phyloP scores from a whole-genome alignment of 2,113 vertebrate genomes.

The Phoxinus phoxinus region DNA sequence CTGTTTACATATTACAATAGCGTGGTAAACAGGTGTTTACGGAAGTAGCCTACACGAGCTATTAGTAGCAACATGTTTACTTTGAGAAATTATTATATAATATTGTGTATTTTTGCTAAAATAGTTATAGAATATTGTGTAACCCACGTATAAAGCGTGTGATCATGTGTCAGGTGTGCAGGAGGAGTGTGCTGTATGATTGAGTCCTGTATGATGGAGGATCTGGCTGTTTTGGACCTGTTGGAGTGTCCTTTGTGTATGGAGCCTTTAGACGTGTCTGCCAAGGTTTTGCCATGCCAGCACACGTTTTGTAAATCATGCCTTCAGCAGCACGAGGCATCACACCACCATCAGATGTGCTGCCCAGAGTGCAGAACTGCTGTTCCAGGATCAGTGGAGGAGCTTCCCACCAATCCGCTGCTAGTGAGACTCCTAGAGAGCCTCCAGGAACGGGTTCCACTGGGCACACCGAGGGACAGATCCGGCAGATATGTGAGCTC shows the following conservation, averaged over 20 bases:
- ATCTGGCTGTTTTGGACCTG: constrained; percentile 82
- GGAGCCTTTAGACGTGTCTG: constrained; percentile 84
- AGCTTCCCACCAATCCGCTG: constrained; percentile 87
- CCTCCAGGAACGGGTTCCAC: constrained; percentile 64
- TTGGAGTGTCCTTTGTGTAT: constrained; percentile 90
- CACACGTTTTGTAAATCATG: constrained; percentile 93
- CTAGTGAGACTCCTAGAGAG: constrained; percentile 86
- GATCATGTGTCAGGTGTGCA: background rate
- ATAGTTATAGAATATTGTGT: background rate
- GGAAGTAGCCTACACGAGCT: background rate
- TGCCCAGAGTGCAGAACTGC: constrained; percentile 88
- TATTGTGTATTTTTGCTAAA: background rate
- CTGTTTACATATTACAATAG: background rate
- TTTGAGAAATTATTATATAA: background rate
- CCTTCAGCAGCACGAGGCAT: constrained; percentile 83
- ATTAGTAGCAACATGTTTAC: background rate
- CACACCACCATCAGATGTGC: constrained; percentile 78
- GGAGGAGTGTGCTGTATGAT: constrained; percentile 21
- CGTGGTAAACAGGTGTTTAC: background rate
- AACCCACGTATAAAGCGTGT: background rate
- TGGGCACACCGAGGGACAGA: constrained; percentile 61
- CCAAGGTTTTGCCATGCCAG: constrained; percentile 95
- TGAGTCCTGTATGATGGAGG: constrained; percentile 78
- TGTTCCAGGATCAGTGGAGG: constrained; percentile 81
- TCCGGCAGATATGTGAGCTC: constrained; percentile 68